phyloP scores from a whole-genome alignment of 2,888 invertebrate species.

The Theretra japonica region DNA sequence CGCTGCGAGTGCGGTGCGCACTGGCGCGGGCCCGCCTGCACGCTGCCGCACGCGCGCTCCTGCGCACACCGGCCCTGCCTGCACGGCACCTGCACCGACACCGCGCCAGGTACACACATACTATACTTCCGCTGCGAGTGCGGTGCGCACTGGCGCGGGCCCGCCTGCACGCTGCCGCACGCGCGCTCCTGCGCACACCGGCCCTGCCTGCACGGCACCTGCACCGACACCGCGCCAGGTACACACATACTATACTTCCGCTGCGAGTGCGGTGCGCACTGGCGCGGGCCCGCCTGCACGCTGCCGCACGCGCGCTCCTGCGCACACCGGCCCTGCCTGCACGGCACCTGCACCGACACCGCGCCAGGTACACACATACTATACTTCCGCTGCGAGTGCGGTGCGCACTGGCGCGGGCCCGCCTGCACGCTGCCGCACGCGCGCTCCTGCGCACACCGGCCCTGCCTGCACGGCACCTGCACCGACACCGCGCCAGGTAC shows the following conservation, averaged over 20 bases:
- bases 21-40: conserved; percentile 90
- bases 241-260: conserved; percentile 83
- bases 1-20: conserved; percentile 90
- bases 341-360: conserved; percentile 83
- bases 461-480: conserved; percentile 89
- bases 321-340: conserved; percentile 90
- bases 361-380: conserved; percentile 64
- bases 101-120: conserved; percentile 61
- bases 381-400: conserved; percentile 90
- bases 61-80: conserved; percentile 92
- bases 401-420: conserved; percentile 89
- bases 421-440: conserved; percentile 89
- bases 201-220: conserved; percentile 89
- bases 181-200: conserved; percentile 90
- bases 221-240: conserved; percentile 78
- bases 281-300: conserved; percentile 90
- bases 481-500: conserved; percentile 70
- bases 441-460: conserved; percentile 90
- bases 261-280: conserved; percentile 91
- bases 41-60: conserved; percentile 88
- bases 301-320: conserved; percentile 89
- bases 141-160: conserved; percentile 90
- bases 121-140: conserved; percentile 91
- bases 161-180: conserved; percentile 88
- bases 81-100: conserved; percentile 85